phyloP scores from a whole-genome alignment of 1,140 invertebrate species.

The Penaeus indicus region DNA sequence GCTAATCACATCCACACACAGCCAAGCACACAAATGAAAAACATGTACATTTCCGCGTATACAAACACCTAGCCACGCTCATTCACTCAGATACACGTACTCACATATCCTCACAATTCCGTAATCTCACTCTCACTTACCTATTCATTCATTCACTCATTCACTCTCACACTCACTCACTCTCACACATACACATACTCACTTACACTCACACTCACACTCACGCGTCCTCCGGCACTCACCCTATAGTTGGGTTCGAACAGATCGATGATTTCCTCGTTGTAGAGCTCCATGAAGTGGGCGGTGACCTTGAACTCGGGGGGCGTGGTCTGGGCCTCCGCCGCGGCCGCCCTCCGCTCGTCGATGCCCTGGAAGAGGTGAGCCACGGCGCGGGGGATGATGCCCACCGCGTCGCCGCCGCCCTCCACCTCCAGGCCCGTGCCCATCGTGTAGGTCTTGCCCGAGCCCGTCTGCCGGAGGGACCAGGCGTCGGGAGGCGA shows the following conservation, averaged over 20 bases:
- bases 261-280: conserved; percentile 95
- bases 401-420: conserved; percentile 80
- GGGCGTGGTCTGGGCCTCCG: conserved; percentile 75
- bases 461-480: conserved; percentile 85
- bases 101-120: too few species aligned
- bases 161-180: conserved; percentile 5
- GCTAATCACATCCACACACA: not conserved
- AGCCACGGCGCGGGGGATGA: conserved; percentile 93
- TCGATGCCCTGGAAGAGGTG: conserved; percentile 90
- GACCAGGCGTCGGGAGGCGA: not conserved
- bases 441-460: conserved; percentile 99
- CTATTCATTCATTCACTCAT: not conserved
- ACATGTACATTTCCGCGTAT: not conserved
- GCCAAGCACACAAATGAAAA: not conserved
- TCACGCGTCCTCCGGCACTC: not conserved
- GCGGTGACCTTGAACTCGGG: conserved; percentile 84
- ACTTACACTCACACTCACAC: too few species aligned
- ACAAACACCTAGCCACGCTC: not conserved
- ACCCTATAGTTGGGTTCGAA: conserved; percentile 79
- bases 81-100: not conserved
- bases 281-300: conserved; percentile 94
- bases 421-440: conserved; percentile 89
- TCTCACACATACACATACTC: too few species aligned
- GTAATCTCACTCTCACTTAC: not conserved
- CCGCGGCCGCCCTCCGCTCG: conserved; percentile 76